Percentiles rank a stretch among this genome's conserved stretches.
phyloP scores from a whole-genome alignment of 2,113 vertebrate genomes.

The Tyto alba region DNA sequence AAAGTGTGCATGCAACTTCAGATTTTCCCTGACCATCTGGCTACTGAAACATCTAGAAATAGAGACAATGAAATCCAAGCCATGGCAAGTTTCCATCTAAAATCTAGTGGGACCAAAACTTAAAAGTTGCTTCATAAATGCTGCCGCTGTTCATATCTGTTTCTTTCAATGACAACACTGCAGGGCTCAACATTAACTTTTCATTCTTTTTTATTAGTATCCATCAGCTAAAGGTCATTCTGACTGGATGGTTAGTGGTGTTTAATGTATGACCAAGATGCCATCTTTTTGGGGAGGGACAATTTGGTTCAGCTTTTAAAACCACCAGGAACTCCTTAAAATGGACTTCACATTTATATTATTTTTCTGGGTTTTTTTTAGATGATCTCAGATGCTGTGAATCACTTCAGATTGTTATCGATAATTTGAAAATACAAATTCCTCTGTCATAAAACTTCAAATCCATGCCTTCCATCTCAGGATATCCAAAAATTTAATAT shows the following conservation, averaged over 20 bases:
- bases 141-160: background rate
- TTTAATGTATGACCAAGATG: background rate
- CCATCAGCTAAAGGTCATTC: background rate
- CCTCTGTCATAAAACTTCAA: background rate
- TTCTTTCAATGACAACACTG: background rate
- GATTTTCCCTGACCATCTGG: slow-evolving; percentile 36
- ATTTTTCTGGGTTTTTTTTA: background rate
- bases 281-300: background rate
- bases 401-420: background rate
- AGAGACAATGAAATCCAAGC: slow-evolving; percentile 5
- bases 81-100: slow-evolving; percentile 1
- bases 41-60: background rate
- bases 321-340: background rate
- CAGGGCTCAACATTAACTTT: background rate
- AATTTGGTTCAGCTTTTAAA: background rate
- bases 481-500: background rate
- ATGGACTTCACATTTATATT: background rate
- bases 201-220: background rate
- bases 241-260: background rate
- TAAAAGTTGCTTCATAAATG: slow-evolving; percentile 8
- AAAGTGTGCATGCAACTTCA: background rate
- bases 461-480: background rate
- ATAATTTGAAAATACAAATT: background rate
- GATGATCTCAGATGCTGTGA: background rate
- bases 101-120: slow-evolving; percentile 18